phyloP scores from a whole-genome alignment of 2,888 invertebrate species.

The Crematogaster levior region DNA sequence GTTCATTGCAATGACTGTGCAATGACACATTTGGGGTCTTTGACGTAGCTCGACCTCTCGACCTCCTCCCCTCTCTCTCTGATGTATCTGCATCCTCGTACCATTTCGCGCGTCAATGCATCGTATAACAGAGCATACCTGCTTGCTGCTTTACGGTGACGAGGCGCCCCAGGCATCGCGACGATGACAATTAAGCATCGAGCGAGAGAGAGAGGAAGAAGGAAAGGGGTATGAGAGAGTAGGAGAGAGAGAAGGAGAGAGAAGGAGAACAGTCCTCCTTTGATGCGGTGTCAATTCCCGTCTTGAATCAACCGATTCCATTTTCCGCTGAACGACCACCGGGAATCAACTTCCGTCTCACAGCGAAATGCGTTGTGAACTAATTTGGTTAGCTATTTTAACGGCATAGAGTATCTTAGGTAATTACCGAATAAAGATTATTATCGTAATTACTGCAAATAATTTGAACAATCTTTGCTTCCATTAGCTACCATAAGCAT shows the following conservation, averaged over 20 bases:
- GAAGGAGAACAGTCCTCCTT: constrained; percentile 56
- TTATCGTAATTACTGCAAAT: constrained; percentile 1
- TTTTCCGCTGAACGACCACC: constrained; percentile 61
- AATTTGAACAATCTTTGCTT: background rate
- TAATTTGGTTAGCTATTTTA: constrained; percentile 46
- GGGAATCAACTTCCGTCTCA: constrained; percentile 48
- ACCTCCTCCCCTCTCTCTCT: background rate
- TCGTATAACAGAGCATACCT: constrained; percentile 52
- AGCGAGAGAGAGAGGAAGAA: background rate
- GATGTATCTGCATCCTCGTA: constrained; percentile 28
- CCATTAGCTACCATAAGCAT: background rate
- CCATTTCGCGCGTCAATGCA: constrained; percentile 63
- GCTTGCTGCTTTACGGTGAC: constrained; percentile 66
- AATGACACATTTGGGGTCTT: constrained; percentile 37
- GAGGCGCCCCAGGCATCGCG: constrained; percentile 61
- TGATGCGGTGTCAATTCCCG: constrained; percentile 70
- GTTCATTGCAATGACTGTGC: background rate
- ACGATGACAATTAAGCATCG: constrained; percentile 71
- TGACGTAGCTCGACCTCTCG: constrained; percentile 18
- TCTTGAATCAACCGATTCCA: constrained; percentile 71
- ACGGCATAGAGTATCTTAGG: background rate
- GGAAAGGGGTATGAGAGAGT: background rate
- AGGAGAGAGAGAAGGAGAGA: background rate
- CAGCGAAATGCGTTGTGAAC: background rate
- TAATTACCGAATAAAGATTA: constrained; percentile 21